Evolutionary conservation across 2,797 vertebrate genomes (phyloP).

Genomic region (Nasua narica): DNA sequence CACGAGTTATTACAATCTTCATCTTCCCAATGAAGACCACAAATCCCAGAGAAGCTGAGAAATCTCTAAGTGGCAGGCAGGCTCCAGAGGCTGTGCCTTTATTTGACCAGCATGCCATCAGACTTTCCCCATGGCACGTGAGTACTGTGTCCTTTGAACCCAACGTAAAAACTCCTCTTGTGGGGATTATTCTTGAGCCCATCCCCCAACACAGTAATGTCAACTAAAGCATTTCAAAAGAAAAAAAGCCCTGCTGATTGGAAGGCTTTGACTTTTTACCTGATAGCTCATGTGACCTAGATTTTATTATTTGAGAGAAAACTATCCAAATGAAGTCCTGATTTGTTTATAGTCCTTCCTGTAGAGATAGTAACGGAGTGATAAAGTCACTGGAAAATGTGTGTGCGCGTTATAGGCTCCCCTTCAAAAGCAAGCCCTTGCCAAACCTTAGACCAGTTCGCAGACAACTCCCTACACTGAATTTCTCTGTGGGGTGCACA

Average conservation of each 20-base stretch:
- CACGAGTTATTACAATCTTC: not conserved
- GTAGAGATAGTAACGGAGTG: not conserved
- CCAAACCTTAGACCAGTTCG: not conserved
- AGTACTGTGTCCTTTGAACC: not conserved
- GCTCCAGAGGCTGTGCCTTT: not conserved
- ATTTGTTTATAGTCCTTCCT: constrained; percentile 21
- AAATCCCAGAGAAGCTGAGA: not conserved
- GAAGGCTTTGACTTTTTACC: constrained; percentile 4
- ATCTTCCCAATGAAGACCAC: not conserved
- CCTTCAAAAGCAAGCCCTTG: constrained; percentile 35
- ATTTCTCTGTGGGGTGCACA: not conserved
- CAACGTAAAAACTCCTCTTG: not conserved
- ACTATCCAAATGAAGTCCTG: not conserved
- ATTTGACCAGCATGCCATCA: not conserved
- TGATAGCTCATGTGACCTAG: not conserved
- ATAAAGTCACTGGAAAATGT: constrained; percentile 28
- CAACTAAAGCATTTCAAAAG: not conserved
- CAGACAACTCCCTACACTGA: not conserved
- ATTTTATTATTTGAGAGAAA: not conserved
- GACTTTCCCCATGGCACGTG: not conserved
- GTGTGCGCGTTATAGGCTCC: not conserved
- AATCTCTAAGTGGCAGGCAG: not conserved
- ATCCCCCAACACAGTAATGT: not conserved
- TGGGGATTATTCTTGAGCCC: not conserved
- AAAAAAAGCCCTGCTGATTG: not conserved